Evolutionary conservation across 2,797 vertebrate species (phyloP), one percentile per base, ranked within the genome.

Genomic region (Gymnoscopelus microlampas): DNA sequence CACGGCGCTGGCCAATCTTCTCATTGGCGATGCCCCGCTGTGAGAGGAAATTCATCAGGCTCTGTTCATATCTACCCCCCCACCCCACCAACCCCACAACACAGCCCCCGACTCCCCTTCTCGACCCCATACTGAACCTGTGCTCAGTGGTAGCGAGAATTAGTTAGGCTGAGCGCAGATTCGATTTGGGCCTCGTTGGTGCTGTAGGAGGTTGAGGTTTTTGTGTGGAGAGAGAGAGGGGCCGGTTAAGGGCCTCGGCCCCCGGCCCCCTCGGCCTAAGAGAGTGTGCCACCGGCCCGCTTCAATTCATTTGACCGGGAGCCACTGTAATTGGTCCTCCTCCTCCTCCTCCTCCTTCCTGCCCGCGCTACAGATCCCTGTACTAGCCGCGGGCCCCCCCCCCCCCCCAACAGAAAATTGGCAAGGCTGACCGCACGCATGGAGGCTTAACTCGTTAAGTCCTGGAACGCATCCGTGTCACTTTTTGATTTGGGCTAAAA

Each of bases 261-360:
- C 92, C 84, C 87, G 89, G 94, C 93, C 88, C 39, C 39, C 7
- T 44, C 39, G 39, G 39, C 9, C 39, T 29, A 3, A 29, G 26
- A 91, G 92, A 92, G 94, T 95, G 94, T 93, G 95, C 95, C 92
- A 93, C 93, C 91, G 91, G 95, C 94, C 92, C 86, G 90, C 92
- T 91, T 93, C 92, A 89, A 91, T 95, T 96, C 94, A 96, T 96
- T 97, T 97, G 92, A 91, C 93, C 72, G 3, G 39, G 87, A 95
- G 83, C 93, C 93, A 95, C 93, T 93, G 93, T 97, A 96, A 98
- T 97, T 97, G 95, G 94, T 53, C 62, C n/a, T 29, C 93, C 93
- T 95, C 94, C 39, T 35, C 35, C 94, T 53, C 61, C n/a, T 32
- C 93, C 93, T 95, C 94, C 19, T 19, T 19, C 19, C 19, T 19